Percentiles rank a stretch among this genome's conserved stretches.
Conservation (phyloP, 2,888 invertebrate genomes). For the Parapristionchus giblindavisi region DNA sequence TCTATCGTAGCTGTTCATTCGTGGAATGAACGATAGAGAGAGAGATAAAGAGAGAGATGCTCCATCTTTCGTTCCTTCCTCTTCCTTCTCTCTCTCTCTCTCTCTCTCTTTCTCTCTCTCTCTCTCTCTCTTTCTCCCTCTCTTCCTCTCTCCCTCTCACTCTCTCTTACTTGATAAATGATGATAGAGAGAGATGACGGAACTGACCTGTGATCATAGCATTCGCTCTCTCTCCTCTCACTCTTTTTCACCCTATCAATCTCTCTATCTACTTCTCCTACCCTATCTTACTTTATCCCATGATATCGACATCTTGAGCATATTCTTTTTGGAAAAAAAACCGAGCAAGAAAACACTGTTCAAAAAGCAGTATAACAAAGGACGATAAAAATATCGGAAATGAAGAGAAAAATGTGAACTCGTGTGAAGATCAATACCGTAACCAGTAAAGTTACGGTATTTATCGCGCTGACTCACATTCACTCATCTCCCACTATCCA, state of each 20-base stretch:
- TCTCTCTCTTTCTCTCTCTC: constrained; percentile 18
- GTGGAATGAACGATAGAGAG: background rate
- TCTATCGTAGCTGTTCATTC: no score
- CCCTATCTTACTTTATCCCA: background rate
- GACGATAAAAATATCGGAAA: no score
- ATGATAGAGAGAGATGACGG: background rate
- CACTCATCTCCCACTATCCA: no score
- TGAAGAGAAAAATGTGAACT: no score
- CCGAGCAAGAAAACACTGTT: no score
- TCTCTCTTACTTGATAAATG: constrained; percentile 16
- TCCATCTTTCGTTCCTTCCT: background rate
- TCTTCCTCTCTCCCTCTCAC: constrained; percentile 11
- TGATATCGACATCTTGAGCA: no score
- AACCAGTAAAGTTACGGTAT: no score
- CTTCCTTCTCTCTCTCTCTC: background rate
- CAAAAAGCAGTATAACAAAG: no score
- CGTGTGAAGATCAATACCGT: no score
- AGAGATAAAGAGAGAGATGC: background rate
- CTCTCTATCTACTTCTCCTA: background rate
- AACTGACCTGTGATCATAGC: constrained; percentile 9
- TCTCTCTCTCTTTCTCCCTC: constrained; percentile 9
- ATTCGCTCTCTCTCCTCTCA: background rate
- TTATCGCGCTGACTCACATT: no score
- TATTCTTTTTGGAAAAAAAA: no score
- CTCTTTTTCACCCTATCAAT: constrained; percentile 10